phyloP scores from a whole-genome alignment of 2,797 vertebrate species.

The Oceanodroma leucorhoa region DNA sequence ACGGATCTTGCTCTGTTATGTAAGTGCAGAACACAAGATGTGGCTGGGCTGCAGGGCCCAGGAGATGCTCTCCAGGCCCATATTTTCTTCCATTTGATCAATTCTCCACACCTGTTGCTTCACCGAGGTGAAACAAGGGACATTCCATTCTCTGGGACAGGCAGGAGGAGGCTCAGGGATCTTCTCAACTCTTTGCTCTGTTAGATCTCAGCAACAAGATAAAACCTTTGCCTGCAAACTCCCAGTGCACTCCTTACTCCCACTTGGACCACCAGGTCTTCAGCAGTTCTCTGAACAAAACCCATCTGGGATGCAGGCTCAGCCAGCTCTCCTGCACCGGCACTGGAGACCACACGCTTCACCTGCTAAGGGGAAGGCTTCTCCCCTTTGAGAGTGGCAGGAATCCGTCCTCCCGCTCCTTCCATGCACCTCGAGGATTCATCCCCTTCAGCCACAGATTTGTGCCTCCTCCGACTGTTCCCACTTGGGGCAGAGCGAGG shows the following conservation, averaged over 20 bases:
- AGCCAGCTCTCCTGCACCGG: fast-evolving
- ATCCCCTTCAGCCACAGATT: neutral
- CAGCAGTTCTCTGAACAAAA: neutral
- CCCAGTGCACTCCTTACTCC: neutral
- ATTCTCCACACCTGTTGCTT: neutral
- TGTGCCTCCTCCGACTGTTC: neutral
- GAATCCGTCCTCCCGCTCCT: neutral
- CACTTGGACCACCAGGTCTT: neutral
- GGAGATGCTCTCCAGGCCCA: neutral
- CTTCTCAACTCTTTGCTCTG: neutral
- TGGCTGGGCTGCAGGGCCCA: neutral
- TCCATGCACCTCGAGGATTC: neutral
- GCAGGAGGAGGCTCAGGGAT: neutral
- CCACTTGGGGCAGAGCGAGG: neutral
- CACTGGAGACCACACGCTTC: neutral
- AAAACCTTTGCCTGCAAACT: neutral
- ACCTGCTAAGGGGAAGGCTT: neutral
- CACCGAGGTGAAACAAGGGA: neutral
- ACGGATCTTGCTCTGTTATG: neutral
- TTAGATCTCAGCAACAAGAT: neutral
- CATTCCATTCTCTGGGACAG: neutral
- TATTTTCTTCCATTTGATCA: neutral
- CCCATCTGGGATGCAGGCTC: neutral
- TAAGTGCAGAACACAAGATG: neutral
- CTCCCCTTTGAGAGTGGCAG: neutral